Percentiles rank a stretch among this genome's conserved stretches.
Conservation (phyloP, 2,113 vertebrate genomes). For the Phainopepla nitens region DNA sequence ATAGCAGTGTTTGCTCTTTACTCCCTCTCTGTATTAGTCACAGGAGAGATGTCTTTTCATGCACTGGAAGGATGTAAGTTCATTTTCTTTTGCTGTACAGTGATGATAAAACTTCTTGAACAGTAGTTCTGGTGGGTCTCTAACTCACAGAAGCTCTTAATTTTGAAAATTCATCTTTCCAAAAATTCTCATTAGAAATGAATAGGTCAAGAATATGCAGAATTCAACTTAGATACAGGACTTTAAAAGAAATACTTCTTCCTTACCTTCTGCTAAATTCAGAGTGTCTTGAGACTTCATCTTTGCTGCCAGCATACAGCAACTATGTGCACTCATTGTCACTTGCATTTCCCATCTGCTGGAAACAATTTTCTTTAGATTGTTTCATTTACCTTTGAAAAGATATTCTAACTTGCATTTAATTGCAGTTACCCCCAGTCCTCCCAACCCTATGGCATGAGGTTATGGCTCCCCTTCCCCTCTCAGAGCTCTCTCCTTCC, state of each 20-base stretch:
- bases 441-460: fast-evolving
- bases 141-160: not conserved
- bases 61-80: not conserved
- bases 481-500: not conserved
- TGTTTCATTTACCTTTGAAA: not conserved
- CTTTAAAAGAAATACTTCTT: not conserved
- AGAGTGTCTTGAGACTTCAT: not conserved
- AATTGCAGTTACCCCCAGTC: not conserved
- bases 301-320: not conserved
- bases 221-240: not conserved
- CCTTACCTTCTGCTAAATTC: not conserved
- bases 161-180: not conserved
- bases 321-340: not conserved
- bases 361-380: not conserved
- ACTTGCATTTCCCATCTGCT: not conserved
- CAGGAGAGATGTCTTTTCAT: not conserved
- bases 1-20: not conserved
- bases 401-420: not conserved
- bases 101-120: not conserved
- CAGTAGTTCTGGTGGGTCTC: not conserved
- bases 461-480: not conserved
- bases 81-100: not conserved
- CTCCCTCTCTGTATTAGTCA: not conserved
- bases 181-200: not conserved
- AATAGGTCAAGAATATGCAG: not conserved